Base-by-base conservation (phyloP, 2,888 invertebrate species). In the Trypoxylon attenuatum region DNA sequence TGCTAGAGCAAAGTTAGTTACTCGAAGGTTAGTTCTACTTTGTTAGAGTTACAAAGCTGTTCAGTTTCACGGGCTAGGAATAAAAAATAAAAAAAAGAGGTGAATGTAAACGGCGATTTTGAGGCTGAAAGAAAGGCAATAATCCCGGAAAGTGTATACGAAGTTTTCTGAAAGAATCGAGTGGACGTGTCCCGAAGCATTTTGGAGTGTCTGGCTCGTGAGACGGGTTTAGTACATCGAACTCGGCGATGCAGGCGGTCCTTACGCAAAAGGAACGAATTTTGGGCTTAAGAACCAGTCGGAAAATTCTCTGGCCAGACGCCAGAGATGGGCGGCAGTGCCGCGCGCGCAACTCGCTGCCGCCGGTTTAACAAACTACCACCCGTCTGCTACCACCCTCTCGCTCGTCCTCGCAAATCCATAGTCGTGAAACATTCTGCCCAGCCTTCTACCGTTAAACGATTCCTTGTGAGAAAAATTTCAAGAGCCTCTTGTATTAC, bases 221-320 rank as follows among this genome's bases (percentile, higher is more conserved):
- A 46, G 39, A 5, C 43, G 6, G n/a, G 19, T 15, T 13, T 25
- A 23, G 61, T 52, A 41, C 65, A 29, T 56, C 56, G 50, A 69
- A 68, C 56, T 23, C n/a, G 29, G 23, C 38, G 49, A 46, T 23
- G 49, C 53, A 16, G 53, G 46, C 51, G 39, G 52, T 51, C 10
- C 46, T 21, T 45, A 59, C 39, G 49, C 45, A 55, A 57, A 50
- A 43, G 49, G 62, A 59, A 69, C 16, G 33, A 66, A 65, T 73
- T 69, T 59, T 45, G 60, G 21, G 55, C 57, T 55, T 59, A 58
- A 70, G 53, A 55, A 64, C 15, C 55, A 53, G 52, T 33, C 46
- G 56, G 70, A 52, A 69, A 75, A 73, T 75, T 66, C 45, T 39
- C 57, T 76, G 76, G 74, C 66, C 38, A 52, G 47, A 46, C 43